Evolutionary conservation across 2,888 invertebrate genomes (phyloP).

Genomic region (Odontothrips loti): DNA sequence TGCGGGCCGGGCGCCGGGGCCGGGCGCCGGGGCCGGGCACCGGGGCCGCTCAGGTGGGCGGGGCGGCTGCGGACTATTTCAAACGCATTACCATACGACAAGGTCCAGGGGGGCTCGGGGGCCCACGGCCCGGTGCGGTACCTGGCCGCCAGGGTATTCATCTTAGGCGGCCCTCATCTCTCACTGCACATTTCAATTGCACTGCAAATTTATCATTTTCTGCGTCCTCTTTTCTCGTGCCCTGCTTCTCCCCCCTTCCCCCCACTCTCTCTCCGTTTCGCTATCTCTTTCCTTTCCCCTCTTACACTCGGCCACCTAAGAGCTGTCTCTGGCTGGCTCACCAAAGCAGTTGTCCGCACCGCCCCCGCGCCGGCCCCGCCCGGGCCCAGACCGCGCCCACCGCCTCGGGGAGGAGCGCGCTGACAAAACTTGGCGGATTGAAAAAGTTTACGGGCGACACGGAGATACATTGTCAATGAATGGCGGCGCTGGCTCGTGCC

Average conservation of each 20-base stretch:
- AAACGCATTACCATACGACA: conserved; percentile 25
- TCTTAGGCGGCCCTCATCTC: neutral
- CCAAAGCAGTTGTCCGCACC: neutral
- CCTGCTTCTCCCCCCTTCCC: neutral
- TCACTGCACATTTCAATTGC: conserved; percentile 5
- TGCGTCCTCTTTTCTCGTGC: neutral
- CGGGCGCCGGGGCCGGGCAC: neutral
- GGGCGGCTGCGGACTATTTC: neutral
- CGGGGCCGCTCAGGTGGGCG: neutral
- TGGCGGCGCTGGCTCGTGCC: neutral
- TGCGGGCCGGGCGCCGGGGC: neutral
- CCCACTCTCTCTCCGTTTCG: neutral
- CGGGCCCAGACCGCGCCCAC: neutral
- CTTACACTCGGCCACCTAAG: neutral
- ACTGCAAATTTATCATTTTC: conserved; percentile 1
- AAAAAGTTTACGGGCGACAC: conserved; percentile 23
- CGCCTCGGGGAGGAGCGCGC: neutral
- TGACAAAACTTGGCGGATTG: conserved; percentile 24
- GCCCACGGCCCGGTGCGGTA: neutral
- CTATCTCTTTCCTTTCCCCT: neutral
- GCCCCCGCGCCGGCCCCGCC: neutral
- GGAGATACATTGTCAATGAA: conserved; percentile 25
- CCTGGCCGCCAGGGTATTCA: neutral
- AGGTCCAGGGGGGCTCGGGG: neutral
- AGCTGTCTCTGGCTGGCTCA: neutral